Conservation (phyloP, 2,113 vertebrate species). For the Otocyon megalotis region DNA sequence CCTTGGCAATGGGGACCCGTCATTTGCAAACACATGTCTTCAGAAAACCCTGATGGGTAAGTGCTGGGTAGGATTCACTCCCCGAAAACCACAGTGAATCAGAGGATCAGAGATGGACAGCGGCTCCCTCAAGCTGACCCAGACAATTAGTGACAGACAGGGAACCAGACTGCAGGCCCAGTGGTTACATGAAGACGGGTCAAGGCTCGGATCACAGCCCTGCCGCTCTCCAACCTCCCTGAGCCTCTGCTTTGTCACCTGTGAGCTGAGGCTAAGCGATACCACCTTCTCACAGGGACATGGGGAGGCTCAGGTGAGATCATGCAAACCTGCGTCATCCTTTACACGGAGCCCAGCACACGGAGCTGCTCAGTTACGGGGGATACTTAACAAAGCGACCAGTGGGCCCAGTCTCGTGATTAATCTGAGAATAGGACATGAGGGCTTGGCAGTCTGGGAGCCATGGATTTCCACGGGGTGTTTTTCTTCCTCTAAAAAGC, state of each 20-base stretch:
- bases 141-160: background rate
- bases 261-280: rapidly evolving
- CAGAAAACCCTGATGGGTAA: background rate
- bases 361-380: rapidly evolving
- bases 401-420: rapidly evolving
- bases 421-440: rapidly evolving
- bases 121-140: background rate
- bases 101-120: background rate
- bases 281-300: background rate
- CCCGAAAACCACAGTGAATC: background rate
- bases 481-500: background rate
- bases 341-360: rapidly evolving
- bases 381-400: background rate
- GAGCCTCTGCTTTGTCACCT: background rate
- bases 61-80: background rate
- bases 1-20: background rate
- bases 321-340: rapidly evolving
- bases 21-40: background rate
- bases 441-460: background rate
- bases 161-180: rapidly evolving
- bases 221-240: background rate
- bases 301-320: background rate
- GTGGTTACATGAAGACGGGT: too few relatives aligned
- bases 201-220: too few relatives aligned
- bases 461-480: background rate